Percentiles rank a stretch among this genome's conserved stretches.
Conservation (phyloP, 2,797 vertebrate species). For the Xenopus petersii region DNA sequence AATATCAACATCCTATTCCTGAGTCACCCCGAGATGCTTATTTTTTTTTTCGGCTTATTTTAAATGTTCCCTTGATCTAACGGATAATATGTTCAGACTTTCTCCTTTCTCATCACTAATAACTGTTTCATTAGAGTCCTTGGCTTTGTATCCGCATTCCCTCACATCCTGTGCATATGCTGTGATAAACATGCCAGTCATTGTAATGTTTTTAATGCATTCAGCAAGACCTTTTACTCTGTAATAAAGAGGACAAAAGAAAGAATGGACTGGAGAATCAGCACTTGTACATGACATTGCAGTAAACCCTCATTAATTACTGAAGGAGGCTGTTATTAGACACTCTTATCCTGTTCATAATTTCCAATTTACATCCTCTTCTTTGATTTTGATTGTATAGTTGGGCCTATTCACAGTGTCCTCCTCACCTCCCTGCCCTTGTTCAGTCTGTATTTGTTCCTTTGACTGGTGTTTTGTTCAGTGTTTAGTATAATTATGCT, state of each 20-base stretch:
- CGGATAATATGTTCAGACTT: too few species aligned
- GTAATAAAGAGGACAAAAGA: slow-evolving; percentile 35
- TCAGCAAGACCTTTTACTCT: slow-evolving; percentile 4
- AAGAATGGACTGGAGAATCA: slow-evolving; percentile 18
- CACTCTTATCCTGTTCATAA: slow-evolving; percentile 15
- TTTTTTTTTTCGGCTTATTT: too few species aligned
- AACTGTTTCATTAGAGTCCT: too few species aligned
- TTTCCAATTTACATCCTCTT: slow-evolving; percentile 31
- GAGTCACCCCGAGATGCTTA: too few species aligned
- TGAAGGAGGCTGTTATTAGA: slow-evolving; percentile 33
- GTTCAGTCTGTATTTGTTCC: slow-evolving; percentile 28
- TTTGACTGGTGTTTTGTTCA: slow-evolving; percentile 14
- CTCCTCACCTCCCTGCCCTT: slow-evolving; percentile 32
- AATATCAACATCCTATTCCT: too few species aligned
- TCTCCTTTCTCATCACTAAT: too few species aligned
- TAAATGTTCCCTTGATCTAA: too few species aligned
- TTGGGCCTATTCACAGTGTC: slow-evolving; percentile 22
- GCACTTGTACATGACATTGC: slow-evolving; percentile 34
- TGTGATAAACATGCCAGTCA: too few species aligned
- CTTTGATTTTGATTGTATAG: slow-evolving; percentile 36
- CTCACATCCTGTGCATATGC: too few species aligned
- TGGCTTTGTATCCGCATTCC: too few species aligned
- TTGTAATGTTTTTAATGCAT: too few species aligned
- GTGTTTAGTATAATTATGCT: slow-evolving; percentile 16
- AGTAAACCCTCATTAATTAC: slow-evolving; percentile 35